Percentiles rank a stretch among this genome's conserved stretches.
Conservation (phyloP, 1,140 invertebrate species). For the Penaeus chinensis region DNA sequence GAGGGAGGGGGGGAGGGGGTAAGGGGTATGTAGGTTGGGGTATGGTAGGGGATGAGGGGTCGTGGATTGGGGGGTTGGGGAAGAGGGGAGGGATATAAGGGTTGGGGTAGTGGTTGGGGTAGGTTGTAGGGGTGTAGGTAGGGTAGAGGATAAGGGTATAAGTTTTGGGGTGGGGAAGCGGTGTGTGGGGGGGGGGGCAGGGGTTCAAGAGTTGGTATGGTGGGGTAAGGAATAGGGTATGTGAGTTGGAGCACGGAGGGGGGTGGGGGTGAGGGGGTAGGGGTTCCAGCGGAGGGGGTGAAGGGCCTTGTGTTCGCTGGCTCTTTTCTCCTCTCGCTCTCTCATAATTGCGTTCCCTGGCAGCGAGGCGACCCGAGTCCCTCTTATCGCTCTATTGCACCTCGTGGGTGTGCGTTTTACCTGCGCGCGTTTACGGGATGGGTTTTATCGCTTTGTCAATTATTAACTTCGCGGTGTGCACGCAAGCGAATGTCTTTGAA, state of each 20-base stretch:
- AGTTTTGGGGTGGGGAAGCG: neutral
- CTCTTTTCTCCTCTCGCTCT: too few relatives aligned
- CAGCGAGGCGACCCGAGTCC: too few relatives aligned
- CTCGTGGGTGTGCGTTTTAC: too few relatives aligned
- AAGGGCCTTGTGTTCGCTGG: neutral
- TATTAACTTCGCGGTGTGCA: neutral
- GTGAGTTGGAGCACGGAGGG: too few relatives aligned
- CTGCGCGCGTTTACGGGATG: too few relatives aligned
- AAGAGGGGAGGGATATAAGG: neutral
- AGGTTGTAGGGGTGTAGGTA: neutral
- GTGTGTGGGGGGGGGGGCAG: neutral
- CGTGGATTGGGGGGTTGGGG: neutral
- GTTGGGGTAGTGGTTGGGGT: neutral
- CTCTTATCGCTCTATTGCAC: too few relatives aligned
- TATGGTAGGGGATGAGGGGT: neutral
- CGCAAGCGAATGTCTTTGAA: too few relatives aligned
- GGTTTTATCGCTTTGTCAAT: too few relatives aligned
- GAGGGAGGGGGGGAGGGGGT: neutral
- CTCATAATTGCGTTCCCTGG: too few relatives aligned
- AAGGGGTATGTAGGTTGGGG: neutral
- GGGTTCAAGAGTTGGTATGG: neutral
- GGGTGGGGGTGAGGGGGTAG: neutral
- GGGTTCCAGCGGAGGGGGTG: neutral
- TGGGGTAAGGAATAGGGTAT: neutral
- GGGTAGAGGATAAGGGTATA: neutral